A percentile compares a stretch with the other conserved stretches of the same genome.
Evolutionary conservation across 2,888 invertebrate genomes (phyloP).

Genomic region (Polyploca ridens): DNA sequence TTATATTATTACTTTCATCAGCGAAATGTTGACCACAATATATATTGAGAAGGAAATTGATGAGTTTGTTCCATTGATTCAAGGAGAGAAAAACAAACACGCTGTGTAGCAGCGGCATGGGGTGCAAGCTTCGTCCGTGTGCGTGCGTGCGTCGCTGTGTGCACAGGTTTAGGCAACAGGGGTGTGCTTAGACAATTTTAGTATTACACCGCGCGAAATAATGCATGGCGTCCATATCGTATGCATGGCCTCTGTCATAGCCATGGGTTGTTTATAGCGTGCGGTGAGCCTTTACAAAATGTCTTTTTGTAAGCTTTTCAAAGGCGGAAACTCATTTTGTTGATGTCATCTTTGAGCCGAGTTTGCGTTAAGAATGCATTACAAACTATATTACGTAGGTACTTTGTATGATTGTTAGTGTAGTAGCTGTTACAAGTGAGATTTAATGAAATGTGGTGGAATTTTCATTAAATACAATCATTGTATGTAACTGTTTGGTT

Average conservation of each 20-base stretch:
- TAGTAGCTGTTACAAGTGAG: not conserved
- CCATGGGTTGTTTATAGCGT: slow-evolving; percentile 48
- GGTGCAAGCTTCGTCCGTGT: slow-evolving; percentile 47
- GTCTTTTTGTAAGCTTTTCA: slow-evolving; percentile 45
- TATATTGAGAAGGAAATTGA: not conserved
- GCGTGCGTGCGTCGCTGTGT: slow-evolving; percentile 39
- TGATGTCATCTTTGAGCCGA: slow-evolving; percentile 13
- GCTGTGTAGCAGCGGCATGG: slow-evolving; percentile 60
- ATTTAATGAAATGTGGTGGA: not conserved
- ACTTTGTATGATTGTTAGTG: not conserved
- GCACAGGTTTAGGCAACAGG: slow-evolving; percentile 64
- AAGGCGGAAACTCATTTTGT: slow-evolving; percentile 36
- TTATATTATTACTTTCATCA: too few relatives aligned
- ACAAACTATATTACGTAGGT: slow-evolving; percentile 2
- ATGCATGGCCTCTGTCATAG: slow-evolving; percentile 59
- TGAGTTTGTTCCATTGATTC: not conserved
- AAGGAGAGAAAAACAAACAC: slow-evolving; percentile 44
- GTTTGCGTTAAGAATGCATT: slow-evolving; percentile 13
- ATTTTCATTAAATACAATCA: too few relatives aligned
- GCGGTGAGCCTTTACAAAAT: slow-evolving; percentile 39
- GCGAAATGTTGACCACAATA: too few relatives aligned
- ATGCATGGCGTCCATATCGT: slow-evolving; percentile 64
- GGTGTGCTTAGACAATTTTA: slow-evolving; percentile 82
- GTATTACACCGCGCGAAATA: slow-evolving; percentile 75
- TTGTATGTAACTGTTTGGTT: too few relatives aligned